These are phyloP conservation scores for Drosophila maculinotata DNA, from an alignment of 2,888 invertebrate genomes.

Conservation along the genomic window DNA sequence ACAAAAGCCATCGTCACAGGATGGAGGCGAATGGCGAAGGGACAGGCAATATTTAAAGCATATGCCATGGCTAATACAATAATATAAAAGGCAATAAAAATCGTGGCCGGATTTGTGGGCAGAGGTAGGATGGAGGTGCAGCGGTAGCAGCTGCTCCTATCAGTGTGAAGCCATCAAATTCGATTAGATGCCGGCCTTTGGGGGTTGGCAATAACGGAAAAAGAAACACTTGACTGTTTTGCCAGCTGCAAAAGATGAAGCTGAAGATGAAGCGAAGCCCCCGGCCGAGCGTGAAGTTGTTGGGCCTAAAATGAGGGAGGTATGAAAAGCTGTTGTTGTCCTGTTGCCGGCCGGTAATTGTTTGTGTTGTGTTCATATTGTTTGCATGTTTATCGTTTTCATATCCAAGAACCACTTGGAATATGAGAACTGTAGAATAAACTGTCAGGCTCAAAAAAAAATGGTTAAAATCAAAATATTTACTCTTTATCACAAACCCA, in stretches of 20 bases:
- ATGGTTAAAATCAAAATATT: constrained; percentile 2
- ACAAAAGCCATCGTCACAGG: constrained; percentile 34
- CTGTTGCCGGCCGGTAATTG: constrained; percentile 57
- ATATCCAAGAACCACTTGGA: not conserved
- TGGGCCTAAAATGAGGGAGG: constrained; percentile 8
- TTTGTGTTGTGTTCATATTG: constrained; percentile 69
- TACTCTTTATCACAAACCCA: constrained; percentile 8
- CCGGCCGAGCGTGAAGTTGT: constrained; percentile 32
- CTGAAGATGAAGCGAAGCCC: too few species aligned
- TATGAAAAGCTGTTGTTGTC: constrained; percentile 41
- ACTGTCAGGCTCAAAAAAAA: constrained; percentile 20
- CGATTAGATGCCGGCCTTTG: constrained; percentile 70
- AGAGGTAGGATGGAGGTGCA: constrained; percentile 32
- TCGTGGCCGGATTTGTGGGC: constrained; percentile 43
- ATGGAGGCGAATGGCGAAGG: constrained; percentile 27
- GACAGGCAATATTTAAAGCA: constrained; percentile 65
- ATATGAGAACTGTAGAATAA: constrained; percentile 6
- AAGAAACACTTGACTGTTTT: constrained; percentile 75
- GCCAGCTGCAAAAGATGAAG: constrained; percentile 72
- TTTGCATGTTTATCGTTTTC: constrained; percentile 44
- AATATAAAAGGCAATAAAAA: constrained; percentile 77
- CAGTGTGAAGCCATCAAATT: constrained; percentile 83
- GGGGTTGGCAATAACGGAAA: constrained; percentile 57
- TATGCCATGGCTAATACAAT: constrained; percentile 77
- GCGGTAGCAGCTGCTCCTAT: constrained; percentile 77